Evolutionary conservation across 1,140 invertebrate genomes (phyloP), one percentile per base, ranked within the genome.

Genomic region (Phthorimaea operculella): DNA sequence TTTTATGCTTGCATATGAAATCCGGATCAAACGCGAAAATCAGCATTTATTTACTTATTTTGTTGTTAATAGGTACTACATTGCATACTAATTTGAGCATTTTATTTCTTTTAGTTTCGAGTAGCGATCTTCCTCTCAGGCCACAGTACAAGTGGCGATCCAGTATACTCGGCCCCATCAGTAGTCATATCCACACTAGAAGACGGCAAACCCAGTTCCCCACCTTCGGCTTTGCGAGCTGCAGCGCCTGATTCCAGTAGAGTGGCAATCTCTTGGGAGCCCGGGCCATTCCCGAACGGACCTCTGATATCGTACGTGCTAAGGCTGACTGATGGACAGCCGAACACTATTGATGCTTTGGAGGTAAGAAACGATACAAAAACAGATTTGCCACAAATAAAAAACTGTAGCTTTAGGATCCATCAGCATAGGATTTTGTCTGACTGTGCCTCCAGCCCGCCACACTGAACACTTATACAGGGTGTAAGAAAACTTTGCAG

Each of bases 181-280:
- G 89, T 93, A 0, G 90, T 92, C 12, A 96, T 97, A 68, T 90
- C 90, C 51, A 97, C 96, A 0, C 75, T 91, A 12, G 88, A 92
- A 1, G 87, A 87, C 42, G 94, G 93, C 49, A 84, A 90, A 15
- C 94, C 94, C 7, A 87, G 89, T 45, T 94, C 93, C 5, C 83
- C 90, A 33, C 94, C 94, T 33, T 79, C 87, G 57, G 90, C 91
- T 58, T 88, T 96, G 57, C 89, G 92, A 61, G 88, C 92, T n/a
- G 89, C 92, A 28, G 90, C 94, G 0, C 88, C 96, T 33, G 94
- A 96, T 74, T 89, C 92, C n/a, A 90, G 89, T 58, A 89, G 94
- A 60, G 91, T 97, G 21, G 93, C 93, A 54, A 88, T 97, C 11
- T 93, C 91, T 62, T 98, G 96, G 96, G 90, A 92, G 77, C 91